Base-by-base conservation (phyloP, 2,797 vertebrate species). In the Danio aesculapii region DNA sequence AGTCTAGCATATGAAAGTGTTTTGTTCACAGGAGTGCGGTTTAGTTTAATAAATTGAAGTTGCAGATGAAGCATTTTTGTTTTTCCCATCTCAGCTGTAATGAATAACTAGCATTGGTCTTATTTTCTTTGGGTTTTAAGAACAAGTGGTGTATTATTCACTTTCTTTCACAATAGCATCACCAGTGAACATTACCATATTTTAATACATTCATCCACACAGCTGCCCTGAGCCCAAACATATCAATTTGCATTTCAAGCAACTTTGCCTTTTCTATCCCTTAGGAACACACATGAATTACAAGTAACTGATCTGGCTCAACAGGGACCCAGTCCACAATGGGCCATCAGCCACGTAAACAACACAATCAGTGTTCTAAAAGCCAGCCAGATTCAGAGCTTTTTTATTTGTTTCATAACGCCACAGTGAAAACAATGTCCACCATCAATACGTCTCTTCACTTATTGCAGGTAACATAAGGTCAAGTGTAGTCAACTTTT, bases 241-340 rank as follows among this genome's bases (percentile, higher is more conserved):
- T 47, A 46, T 49, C 61, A 21, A 72, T 78, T 58, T 59, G 47
- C 75, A 74, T 82, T 72, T 71, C 6, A 92, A 92, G 91, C 90
- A 87, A 87, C 81, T 49, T 79, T 83, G 83, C 84, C n/a, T 84
- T 82, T 86, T 86, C 84, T 50, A 71, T 41, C 83, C 83, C 84
- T 44, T 66, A 84, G 88, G 90, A 84, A 88, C 86, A 85, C 79
- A 87, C 87, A 88, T 87, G 91, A 90, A 92, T 91, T 83, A 86
- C 16, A 75, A 77, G 84, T 88, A 89, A 83, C 81, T 83, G 87
- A 83, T 85, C 70, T 30, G 61, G 12, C 76, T 61, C 64, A 30
- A 49, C 57, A 39, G 17, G 77, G 87, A 87, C 84, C 67, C 43
- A 67, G 80, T 80, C 79, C 83, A 87, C 86, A 86, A 84, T 87